Percentiles rank a stretch among this genome's conserved stretches.
Conservation (phyloP, 1,140 invertebrate genomes). For the Cydia splendana region DNA sequence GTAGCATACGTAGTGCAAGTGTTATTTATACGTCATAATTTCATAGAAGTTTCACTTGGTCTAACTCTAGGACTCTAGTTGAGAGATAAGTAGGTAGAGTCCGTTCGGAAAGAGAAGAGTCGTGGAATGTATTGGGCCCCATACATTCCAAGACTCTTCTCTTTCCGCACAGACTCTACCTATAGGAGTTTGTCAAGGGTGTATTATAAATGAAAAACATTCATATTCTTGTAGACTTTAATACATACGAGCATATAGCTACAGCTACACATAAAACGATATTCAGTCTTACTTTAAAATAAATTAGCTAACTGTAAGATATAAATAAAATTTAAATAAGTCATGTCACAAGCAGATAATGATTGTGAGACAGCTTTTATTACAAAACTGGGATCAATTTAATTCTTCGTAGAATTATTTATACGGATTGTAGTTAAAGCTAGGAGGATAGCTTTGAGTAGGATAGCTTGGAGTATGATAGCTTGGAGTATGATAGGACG, state of each 20-base stretch:
- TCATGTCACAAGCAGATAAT: background rate
- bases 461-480: slow-evolving; percentile 35
- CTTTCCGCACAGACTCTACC: too few relatives aligned
- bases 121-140: too few relatives aligned
- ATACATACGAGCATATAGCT: background rate
- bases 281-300: slow-evolving; percentile 43
- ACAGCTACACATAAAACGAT: background rate
- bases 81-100: background rate
- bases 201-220: background rate
- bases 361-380: slow-evolving; percentile 21
- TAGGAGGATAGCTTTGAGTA: background rate
- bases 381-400: slow-evolving; percentile 42
- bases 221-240: background rate
- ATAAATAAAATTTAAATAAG: background rate
- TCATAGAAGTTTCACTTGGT: too few relatives aligned
- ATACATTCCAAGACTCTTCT: too few relatives aligned
- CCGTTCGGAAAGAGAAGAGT: too few relatives aligned
- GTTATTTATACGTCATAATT: too few relatives aligned
- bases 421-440: slow-evolving; percentile 45
- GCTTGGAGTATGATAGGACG: slow-evolving; percentile 34
- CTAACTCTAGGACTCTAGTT: background rate
- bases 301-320: slow-evolving; percentile 26
- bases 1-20: too few relatives aligned
- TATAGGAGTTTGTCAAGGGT: background rate
- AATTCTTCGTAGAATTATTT: slow-evolving; percentile 34